Evolutionary conservation across 2,797 vertebrate species (phyloP), one percentile per base, ranked within the genome.

Genomic region (Chaunax sp.): DNA sequence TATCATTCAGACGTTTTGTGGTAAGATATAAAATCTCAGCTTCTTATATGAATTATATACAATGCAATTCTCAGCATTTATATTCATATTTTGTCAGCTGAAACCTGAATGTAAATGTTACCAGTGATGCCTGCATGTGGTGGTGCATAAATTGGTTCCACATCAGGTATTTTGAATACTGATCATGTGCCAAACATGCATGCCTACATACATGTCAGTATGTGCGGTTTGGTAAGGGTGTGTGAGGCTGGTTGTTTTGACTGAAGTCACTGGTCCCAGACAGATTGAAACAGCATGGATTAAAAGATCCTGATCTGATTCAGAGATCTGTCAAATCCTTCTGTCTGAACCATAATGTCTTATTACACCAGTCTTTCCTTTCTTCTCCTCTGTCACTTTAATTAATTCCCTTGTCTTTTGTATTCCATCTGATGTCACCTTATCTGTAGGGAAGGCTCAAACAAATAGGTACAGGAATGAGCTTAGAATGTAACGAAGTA

Each of bases 241-340:
- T 26, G 41, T 22, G 8, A 4, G 19, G 35, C 1, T 30, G 19
- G 20, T 73, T 81, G 83, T 84, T 88, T 85, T 81, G 76, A 80
- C 78, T 78, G 75, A 72, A 71, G 72, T 63, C 41, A 45, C 71
- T 58, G 66, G 73, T 79, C 67, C 68, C 83, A 89, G 90, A 90
- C 89, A 86, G 84, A 87, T 77, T 92, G 84, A 86, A 76, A 67
- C 65, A 61, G 62, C 54, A 38, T 38, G 85, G 89, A 90, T 91
- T 90, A 89, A 85, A 79, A 72, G 61, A 73, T 64, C 56, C 72
- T 84, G 73, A 84, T 82, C 81, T 78, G 82, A 89, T 87, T 84
- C 69, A 64, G 70, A 80, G 86, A 86, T 91, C 88, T 89, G 70
- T 83, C 53, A 88, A 90, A 90, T 90, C 90, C 87, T 45, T 82